Evolutionary conservation across 2,113 vertebrate genomes (phyloP), one percentile per base, ranked within the genome.

Genomic region (Hippocampus comes): DNA sequence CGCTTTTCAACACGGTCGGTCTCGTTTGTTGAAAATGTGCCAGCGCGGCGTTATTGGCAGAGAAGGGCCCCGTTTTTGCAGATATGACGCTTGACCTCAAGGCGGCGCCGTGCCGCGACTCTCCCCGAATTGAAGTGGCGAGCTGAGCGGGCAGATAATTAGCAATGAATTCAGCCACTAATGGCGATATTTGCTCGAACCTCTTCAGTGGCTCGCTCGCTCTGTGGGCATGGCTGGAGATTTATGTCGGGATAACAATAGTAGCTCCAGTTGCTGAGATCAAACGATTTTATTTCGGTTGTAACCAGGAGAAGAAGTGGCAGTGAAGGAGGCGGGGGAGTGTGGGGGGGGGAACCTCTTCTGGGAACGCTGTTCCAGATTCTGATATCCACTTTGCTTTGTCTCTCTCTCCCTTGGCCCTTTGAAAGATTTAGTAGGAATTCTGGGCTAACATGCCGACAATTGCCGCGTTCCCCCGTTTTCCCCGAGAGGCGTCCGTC

Each of bases 261-360:
- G 86, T 88, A 78, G 49, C 70, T 51, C 71, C 73, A 84, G 85
- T 46, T n/a, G 51, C 23, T 20, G 67, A 91, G 88, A 91, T 92
- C 90, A 91, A 91, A 92, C 75, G 43, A 71, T 86, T 88, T 88
- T 87, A 85, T 89, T 89, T 84, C 88, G 80, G 83, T 82, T 87
- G 90, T 89, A 89, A 87, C 84, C 70, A 74, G 80, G 82, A 88
- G 75, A 87, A 84, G 76, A 10, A 43, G 42, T 43, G 42, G 1
- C 11, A 11, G 42, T 9, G 42, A 43, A 14, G n/a, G n/a, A 46
- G 63, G 9, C 3, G 30, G n/a, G 63, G 38, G 11, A 27, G 7
- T 8, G 25, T 78, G 83, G 79, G 84, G 77, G 81, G 84, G 76
- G 46, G 55, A n/a, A n/a, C 69, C 72, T 89, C 89, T 84, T 81